phyloP scores from a whole-genome alignment of 2,113 vertebrate species.

The Pteronura brasiliensis region DNA sequence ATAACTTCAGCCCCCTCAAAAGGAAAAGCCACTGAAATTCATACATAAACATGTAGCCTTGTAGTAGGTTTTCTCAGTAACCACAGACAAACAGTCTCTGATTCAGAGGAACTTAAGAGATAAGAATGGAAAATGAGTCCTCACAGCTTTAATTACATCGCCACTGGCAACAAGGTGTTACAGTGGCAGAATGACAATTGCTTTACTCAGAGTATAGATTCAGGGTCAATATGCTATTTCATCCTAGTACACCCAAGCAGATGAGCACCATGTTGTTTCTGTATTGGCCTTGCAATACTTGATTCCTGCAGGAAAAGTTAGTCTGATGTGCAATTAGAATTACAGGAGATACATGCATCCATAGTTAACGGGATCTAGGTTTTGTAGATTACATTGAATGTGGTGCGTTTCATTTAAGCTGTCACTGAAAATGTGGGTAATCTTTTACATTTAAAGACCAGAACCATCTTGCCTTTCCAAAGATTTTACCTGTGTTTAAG shows the following conservation, averaged over 20 bases:
- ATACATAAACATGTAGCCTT: constrained; percentile 90
- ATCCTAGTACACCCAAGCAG: constrained; percentile 79
- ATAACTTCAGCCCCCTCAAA: constrained; percentile 75
- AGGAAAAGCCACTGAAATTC: constrained; percentile 87
- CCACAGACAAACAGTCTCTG: constrained; percentile 87
- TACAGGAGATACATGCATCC: constrained; percentile 59
- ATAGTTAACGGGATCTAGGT: constrained; percentile 64
- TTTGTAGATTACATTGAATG: constrained; percentile 59
- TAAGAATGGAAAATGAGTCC: constrained; percentile 91
- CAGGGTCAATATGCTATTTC: constrained; percentile 87
- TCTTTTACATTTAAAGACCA: constrained; percentile 78
- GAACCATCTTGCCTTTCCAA: constrained; percentile 75
- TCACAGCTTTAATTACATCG: constrained; percentile 93
- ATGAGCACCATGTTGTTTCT: constrained; percentile 82
- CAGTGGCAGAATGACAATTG: constrained; percentile 87
- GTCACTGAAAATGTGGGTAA: constrained; percentile 70
- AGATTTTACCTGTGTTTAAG: constrained; percentile 70
- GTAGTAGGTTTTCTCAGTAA: constrained; percentile 85
- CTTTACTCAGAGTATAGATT: constrained; percentile 84
- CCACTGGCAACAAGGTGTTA: constrained; percentile 91
- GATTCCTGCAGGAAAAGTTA: constrained; percentile 82
- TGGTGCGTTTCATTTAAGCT: constrained; percentile 73
- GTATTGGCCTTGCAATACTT: constrained; percentile 75
- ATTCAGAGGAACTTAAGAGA: constrained; percentile 89
- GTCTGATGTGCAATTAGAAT: constrained; percentile 81